phyloP scores from a whole-genome alignment of 2,888 invertebrate genomes.

The Hypena proboscidalis region DNA sequence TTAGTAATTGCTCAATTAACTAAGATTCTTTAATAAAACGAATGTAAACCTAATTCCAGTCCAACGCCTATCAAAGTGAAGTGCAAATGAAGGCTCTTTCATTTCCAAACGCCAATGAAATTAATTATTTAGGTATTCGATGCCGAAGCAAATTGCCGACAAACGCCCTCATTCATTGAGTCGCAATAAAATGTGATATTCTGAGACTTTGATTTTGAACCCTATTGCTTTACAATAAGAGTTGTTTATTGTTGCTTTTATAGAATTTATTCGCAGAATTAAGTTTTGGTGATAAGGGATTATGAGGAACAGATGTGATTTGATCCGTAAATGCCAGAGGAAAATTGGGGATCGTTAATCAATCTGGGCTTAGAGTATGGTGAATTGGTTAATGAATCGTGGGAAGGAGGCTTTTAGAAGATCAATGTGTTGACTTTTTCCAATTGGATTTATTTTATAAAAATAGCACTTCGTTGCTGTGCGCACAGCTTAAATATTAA shows the following conservation, averaged over 20 bases:
- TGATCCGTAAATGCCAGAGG: constrained; percentile 21
- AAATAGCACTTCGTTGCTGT: no score
- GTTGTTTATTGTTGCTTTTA: constrained; percentile 8
- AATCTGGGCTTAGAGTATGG: no score
- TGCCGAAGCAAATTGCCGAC: constrained; percentile 43
- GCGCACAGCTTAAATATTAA: no score
- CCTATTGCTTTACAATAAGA: constrained; percentile 15
- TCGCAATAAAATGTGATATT: constrained; percentile 42
- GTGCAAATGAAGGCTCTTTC: constrained; percentile 55
- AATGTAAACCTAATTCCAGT: constrained; percentile 35
- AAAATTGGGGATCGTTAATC: constrained; percentile 19
- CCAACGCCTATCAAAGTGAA: constrained; percentile 31
- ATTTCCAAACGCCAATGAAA: constrained; percentile 46
- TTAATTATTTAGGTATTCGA: constrained; percentile 57
- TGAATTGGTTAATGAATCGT: no score
- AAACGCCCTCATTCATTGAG: constrained; percentile 40
- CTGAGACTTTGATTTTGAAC: constrained; percentile 18
- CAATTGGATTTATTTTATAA: no score
- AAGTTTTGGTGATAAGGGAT: constrained; percentile 33
- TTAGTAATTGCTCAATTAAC: no score
- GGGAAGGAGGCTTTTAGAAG: no score
- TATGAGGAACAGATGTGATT: constrained; percentile 18
- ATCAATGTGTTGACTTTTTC: no score
- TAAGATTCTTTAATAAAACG: no score
- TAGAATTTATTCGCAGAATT: constrained; percentile 27